Base-by-base conservation (phyloP, 2,888 invertebrate species). In the Laspeyria flexula region DNA sequence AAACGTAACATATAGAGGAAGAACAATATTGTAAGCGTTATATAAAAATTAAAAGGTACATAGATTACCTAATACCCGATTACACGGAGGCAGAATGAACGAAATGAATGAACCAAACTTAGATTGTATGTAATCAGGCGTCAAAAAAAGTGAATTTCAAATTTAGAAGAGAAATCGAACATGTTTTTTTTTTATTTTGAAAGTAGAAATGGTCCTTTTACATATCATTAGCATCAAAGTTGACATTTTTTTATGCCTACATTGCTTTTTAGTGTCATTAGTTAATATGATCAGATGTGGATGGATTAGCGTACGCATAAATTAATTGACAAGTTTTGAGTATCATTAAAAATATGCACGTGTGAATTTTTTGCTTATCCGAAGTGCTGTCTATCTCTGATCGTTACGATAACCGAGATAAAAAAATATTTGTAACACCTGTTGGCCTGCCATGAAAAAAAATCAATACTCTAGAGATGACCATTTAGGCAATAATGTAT, bases 1-100 rank as follows among this genome's bases (percentile, higher is more conserved):
- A 54, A 63, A 51, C 66, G 63, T 65, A 60, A 68, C 52, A n/a
- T 53, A n/a, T 52, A 51, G n/a, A n/a, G 66, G 63, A 69, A 70
- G 55, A 58, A 52, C 49, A 48, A 49, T 60, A 62, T 69, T 61
- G 34, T 39, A 39, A 45, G 1, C 9, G 56, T 69, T 67, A 67
- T 41, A 37, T 65, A 69, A 65, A 55, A 48, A 46, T 23, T 46
- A 47, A 34, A 39, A 34, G n/a, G 34, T 11, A 11, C n/a, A n/a
- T n/a, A 31, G 1, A 55, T 66, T 69, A 69, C 9, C 39, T 61
- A 61, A 66, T 13, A 3, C 1, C 43, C 0, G 6, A 39, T 50
- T 35, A 25, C n/a, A 40, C 9, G 21, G 18, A 52, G 27, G 16
- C n/a, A 38, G 25, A 37, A 27, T 50, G 37, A 39, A 27, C 35